These are phyloP conservation scores for Agrotis segetum DNA, from an alignment of 2,888 invertebrate species.

Conservation along the genomic window DNA sequence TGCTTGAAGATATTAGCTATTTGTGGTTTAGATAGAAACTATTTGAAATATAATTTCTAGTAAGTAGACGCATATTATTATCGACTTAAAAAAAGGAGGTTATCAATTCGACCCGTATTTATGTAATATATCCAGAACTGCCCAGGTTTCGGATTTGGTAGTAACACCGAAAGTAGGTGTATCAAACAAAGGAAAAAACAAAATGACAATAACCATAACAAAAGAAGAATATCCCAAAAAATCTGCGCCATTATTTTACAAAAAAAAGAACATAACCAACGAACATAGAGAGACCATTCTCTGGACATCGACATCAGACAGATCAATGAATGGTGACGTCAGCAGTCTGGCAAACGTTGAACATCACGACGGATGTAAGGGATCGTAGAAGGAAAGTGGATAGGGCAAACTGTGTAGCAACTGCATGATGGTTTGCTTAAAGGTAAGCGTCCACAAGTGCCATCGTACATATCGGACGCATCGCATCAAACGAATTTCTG, in stretches of 20 bases:
- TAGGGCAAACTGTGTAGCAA: too few species aligned
- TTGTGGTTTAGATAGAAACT: background rate
- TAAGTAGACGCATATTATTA: too few species aligned
- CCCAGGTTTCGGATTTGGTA: too few species aligned
- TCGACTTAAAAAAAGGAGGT: too few species aligned
- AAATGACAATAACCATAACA: background rate
- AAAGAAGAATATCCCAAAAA: background rate
- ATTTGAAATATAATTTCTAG: background rate
- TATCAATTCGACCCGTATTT: too few species aligned
- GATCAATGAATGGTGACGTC: slow-evolving; percentile 64
- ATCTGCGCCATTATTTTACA: background rate
- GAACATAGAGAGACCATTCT: slow-evolving; percentile 15
- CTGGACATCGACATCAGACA: slow-evolving; percentile 51
- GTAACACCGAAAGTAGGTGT: too few species aligned
- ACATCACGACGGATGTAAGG: slow-evolving; percentile 14
- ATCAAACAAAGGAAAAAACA: too few species aligned
- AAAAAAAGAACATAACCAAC: background rate
- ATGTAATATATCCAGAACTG: too few species aligned
- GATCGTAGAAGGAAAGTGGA: slow-evolving; percentile 9
- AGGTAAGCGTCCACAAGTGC: too few species aligned
- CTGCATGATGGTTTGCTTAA: too few species aligned
- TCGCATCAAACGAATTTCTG: too few species aligned
- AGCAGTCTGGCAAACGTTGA: slow-evolving; percentile 46
- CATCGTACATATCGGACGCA: too few species aligned
- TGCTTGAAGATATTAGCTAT: background rate